phyloP scores from a whole-genome alignment of 2,888 invertebrate species.

The Helleia helle region DNA sequence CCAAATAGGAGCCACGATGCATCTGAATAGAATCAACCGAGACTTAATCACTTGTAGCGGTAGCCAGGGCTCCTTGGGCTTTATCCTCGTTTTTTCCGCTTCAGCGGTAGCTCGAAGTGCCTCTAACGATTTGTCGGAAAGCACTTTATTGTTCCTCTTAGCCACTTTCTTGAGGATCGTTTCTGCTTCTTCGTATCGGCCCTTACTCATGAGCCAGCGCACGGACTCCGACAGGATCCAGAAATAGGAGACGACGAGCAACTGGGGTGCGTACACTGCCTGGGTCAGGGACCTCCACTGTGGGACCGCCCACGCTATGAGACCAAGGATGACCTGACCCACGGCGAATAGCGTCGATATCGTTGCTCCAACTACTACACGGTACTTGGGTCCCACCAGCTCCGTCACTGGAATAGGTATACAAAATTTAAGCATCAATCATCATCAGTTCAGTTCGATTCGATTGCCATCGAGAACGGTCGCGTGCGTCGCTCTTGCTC shows the following conservation, averaged over 20 bases:
- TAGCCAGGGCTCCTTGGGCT: constrained; percentile 47
- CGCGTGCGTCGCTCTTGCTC: too few relatives aligned
- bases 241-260: constrained; percentile 78
- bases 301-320: constrained; percentile 79
- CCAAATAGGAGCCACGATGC: constrained; percentile 68
- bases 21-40: constrained; percentile 39
- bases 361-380: constrained; percentile 83
- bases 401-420: constrained; percentile 76
- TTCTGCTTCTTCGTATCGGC: constrained; percentile 78
- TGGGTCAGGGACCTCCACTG: constrained; percentile 81
- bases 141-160: constrained; percentile 70
- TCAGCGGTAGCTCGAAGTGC: constrained; percentile 48
- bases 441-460: too few relatives aligned
- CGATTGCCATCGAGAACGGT: too few relatives aligned
- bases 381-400: constrained; percentile 81
- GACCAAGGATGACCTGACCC: constrained; percentile 81
- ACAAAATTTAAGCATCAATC: too few relatives aligned
- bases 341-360: constrained; percentile 81
- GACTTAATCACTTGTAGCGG: constrained; percentile 41
- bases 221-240: constrained; percentile 84
- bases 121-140: constrained; percentile 70
- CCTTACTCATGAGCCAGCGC: constrained; percentile 84
- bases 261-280: constrained; percentile 80
- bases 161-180: constrained; percentile 77
- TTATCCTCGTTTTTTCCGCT: constrained; percentile 37